phyloP scores from a whole-genome alignment of 2,888 invertebrate genomes.

The Troglohyphantes excavatus region DNA sequence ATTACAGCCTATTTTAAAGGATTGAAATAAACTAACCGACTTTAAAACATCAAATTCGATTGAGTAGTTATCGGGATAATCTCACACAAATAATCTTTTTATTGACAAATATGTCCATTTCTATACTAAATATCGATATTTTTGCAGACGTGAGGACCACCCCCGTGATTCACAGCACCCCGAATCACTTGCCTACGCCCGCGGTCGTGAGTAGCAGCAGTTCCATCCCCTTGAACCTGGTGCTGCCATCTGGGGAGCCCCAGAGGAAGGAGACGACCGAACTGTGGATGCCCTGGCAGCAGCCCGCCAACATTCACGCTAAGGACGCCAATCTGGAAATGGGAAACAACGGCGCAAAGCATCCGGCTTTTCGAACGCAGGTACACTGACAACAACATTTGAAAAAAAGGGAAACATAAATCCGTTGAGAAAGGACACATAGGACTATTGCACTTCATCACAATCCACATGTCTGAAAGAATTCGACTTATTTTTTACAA shows the following conservation, averaged over 20 bases:
- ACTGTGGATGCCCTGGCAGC: slow-evolving; percentile 74
- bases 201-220: slow-evolving; percentile 20
- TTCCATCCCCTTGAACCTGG: slow-evolving; percentile 66
- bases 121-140: too few species aligned
- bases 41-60: too few species aligned
- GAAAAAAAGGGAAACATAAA: too few species aligned
- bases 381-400: not conserved
- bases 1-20: too few species aligned
- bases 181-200: slow-evolving; percentile 4
- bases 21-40: too few species aligned
- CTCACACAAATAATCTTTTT: too few species aligned
- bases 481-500: too few species aligned
- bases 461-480: too few species aligned
- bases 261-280: slow-evolving; percentile 53
- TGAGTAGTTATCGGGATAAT: too few species aligned
- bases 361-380: slow-evolving; percentile 51
- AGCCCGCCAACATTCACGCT: slow-evolving; percentile 23
- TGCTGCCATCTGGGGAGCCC: slow-evolving; percentile 30
- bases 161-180: slow-evolving; percentile 13
- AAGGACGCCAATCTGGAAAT: slow-evolving; percentile 62
- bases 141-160: slow-evolving; percentile 35
- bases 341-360: slow-evolving; percentile 15
- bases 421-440: too few species aligned
- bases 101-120: too few species aligned
- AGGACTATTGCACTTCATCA: too few species aligned